A percentile compares a stretch with the other conserved stretches of the same genome.
These are phyloP conservation scores for Ceramica pisi DNA, from an alignment of 2,888 invertebrate genomes.

Conservation along the genomic window DNA sequence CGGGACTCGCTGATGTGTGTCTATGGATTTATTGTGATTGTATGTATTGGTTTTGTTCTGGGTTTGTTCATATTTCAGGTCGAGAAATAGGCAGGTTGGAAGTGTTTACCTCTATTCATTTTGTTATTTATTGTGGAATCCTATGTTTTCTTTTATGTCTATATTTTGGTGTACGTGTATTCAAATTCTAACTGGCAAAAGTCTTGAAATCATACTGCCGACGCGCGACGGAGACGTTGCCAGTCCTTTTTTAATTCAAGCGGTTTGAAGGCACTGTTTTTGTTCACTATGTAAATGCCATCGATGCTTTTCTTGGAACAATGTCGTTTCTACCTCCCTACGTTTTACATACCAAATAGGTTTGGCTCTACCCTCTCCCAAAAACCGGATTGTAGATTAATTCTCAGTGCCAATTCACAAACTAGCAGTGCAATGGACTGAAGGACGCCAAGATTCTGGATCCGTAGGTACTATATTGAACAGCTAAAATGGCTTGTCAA, in stretches of 20 bases:
- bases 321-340: background rate
- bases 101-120: background rate
- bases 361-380: constrained; percentile 25
- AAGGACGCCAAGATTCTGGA: too few relatives aligned
- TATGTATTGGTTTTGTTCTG: constrained; percentile 18
- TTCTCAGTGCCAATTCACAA: background rate
- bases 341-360: constrained; percentile 6
- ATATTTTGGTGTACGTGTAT: background rate
- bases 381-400: constrained; percentile 6
- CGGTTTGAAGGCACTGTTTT: background rate
- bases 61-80: background rate
- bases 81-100: background rate
- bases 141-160: background rate
- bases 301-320: background rate
- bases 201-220: background rate
- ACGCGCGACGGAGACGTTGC: too few relatives aligned
- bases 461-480: background rate
- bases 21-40: constrained; percentile 16
- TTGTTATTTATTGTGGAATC: too few relatives aligned
- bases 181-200: background rate
- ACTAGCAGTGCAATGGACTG: background rate
- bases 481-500: background rate
- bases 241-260: background rate
- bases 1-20: constrained; percentile 23
- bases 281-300: background rate